These are phyloP conservation scores for Podarcis raffonei DNA, from an alignment of 2,113 vertebrate genomes.

Conservation along the genomic window DNA sequence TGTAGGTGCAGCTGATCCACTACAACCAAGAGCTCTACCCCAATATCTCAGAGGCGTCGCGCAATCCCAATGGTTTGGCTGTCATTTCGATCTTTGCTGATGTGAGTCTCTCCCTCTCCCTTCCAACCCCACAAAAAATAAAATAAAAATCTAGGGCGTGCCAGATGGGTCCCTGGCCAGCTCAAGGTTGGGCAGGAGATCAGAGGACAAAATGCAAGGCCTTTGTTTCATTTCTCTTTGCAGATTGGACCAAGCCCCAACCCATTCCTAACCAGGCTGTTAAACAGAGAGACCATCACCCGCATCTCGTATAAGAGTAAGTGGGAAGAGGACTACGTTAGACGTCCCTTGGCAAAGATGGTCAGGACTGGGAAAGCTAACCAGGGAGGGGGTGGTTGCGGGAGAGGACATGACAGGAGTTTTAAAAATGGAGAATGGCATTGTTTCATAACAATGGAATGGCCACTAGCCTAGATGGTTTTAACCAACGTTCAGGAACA, in stretches of 20 bases:
- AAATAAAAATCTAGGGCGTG: background rate
- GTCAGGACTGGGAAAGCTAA: background rate
- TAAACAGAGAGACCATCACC: constrained; percentile 75
- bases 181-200: background rate
- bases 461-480: background rate
- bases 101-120: constrained; percentile 48
- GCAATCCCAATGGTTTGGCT: constrained; percentile 73
- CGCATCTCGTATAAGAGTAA: constrained; percentile 49
- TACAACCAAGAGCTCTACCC: constrained; percentile 76
- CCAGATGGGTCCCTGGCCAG: no score
- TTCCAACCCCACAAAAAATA: background rate
- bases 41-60: constrained; percentile 71
- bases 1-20: constrained; percentile 75
- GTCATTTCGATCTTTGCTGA: constrained; percentile 75
- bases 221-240: background rate
- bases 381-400: background rate
- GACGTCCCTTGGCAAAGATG: background rate
- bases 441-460: background rate
- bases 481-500: background rate
- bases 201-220: background rate
- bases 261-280: constrained; percentile 72
- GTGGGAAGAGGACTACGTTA: background rate
- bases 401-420: background rate
- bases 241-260: constrained; percentile 36
- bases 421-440: background rate